Conservation (phyloP, 2,797 vertebrate genomes). For the Tympanoctomys barrerae region DNA sequence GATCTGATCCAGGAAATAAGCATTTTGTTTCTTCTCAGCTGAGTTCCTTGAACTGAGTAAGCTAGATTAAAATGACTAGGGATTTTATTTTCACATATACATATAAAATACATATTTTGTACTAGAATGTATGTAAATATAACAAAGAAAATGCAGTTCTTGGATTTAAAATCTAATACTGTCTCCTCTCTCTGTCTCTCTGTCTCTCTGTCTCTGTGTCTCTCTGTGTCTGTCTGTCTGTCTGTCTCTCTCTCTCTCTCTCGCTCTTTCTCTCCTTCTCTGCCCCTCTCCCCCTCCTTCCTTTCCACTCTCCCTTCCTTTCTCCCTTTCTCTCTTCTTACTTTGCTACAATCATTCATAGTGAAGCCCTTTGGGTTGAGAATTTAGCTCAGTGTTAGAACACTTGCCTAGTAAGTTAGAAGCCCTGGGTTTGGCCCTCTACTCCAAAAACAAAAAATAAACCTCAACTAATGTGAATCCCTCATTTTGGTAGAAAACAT, state of each 20-base stretch:
- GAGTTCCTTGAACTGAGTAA: constrained; percentile 58
- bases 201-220: no score
- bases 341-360: constrained; percentile 38
- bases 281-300: no score
- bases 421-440: no score
- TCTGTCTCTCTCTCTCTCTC: no score
- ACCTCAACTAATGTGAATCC: background rate
- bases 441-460: no score
- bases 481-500: constrained; percentile 62
- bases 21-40: constrained; percentile 63
- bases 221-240: no score
- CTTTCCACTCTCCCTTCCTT: no score
- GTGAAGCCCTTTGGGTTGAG: no score
- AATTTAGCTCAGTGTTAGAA: no score
- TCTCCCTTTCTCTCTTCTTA: background rate
- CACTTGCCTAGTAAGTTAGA: no score
- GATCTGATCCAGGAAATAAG: constrained; percentile 68
- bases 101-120: constrained; percentile 23
- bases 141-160: constrained; percentile 19
- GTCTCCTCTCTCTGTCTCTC: no score
- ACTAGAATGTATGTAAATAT: constrained; percentile 43
- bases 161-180: constrained; percentile 11
- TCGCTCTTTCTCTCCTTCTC: no score
- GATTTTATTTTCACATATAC: constrained; percentile 37
- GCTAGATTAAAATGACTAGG: constrained; percentile 25